These are phyloP conservation scores for Rhyacophila brunnea DNA, from an alignment of 1,140 invertebrate species.

Conservation along the genomic window DNA sequence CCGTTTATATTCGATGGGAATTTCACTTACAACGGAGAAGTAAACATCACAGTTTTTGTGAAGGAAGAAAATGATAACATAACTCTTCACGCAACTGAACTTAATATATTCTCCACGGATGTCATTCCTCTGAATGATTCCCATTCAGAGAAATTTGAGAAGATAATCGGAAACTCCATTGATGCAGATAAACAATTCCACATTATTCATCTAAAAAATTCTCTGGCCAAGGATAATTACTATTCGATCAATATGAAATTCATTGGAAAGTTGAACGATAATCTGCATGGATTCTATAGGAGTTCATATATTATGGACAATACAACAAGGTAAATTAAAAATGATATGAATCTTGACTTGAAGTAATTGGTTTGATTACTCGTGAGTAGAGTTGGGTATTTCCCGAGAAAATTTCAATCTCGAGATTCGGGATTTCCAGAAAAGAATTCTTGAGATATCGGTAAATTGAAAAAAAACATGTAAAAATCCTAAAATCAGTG, in stretches of 20 bases:
- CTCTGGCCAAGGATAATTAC: conserved; percentile 55
- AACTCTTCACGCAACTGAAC: conserved; percentile 72
- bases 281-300: conserved; percentile 83
- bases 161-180: conserved; percentile 49
- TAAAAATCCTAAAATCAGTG: no score
- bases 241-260: conserved; percentile 73
- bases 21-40: conserved; percentile 74
- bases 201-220: conserved; percentile 61
- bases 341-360: no score
- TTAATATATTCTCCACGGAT: conserved; percentile 60
- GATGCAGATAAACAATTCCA: conserved; percentile 73
- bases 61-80: conserved; percentile 67
- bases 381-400: no score
- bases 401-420: no score
- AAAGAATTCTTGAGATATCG: no score
- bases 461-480: no score
- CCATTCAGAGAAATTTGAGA: conserved; percentile 39
- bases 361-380: no score
- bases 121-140: conserved; percentile 45
- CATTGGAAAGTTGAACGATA: conserved; percentile 69
- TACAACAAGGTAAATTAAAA: conserved; percentile 63
- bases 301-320: conserved; percentile 75
- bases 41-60: conserved; percentile 66
- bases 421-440: no score
- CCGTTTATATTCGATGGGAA: conserved; percentile 72